A percentile compares a stretch with the other conserved stretches of the same genome.
Conservation (phyloP, 2,797 vertebrate species). For the Corythornis leucogaster region DNA sequence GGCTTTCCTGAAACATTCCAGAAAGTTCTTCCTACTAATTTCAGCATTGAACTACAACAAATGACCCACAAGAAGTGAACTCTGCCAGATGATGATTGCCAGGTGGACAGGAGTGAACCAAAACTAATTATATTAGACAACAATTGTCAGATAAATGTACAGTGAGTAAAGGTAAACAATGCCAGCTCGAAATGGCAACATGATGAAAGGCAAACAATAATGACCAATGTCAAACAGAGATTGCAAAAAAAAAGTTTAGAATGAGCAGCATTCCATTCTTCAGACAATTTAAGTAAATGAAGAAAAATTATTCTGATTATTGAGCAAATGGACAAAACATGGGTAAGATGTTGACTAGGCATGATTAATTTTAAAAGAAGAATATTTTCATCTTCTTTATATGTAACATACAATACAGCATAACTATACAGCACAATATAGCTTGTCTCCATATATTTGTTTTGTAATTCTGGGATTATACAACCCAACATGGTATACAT, state of each 20-base stretch:
- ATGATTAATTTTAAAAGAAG: not conserved
- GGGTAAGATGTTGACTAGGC: not conserved
- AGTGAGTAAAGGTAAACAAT: not conserved
- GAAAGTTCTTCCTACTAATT: not conserved
- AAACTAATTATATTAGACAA: not conserved
- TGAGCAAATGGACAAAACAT: not conserved
- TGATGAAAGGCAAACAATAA: not conserved
- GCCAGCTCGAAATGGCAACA: not conserved
- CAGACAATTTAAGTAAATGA: not conserved
- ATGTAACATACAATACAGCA: not conserved
- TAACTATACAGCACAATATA: not conserved
- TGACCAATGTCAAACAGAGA: not conserved
- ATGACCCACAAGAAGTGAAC: not conserved
- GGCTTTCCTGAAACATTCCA: not conserved
- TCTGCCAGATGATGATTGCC: not conserved
- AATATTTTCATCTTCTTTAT: not conserved
- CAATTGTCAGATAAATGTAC: not conserved
- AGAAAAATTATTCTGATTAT: slow-evolving; percentile 21
- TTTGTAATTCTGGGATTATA: not conserved
- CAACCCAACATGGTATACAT: not conserved
- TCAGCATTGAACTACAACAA: not conserved
- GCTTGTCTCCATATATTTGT: not conserved
- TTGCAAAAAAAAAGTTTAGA: not conserved
- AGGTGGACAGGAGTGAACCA: not conserved
- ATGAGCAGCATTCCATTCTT: not conserved